A percentile compares a stretch with the other conserved stretches of the same genome.
These are phyloP conservation scores for Pica pica DNA, from an alignment of 2,113 vertebrate species.

Conservation along the genomic window DNA sequence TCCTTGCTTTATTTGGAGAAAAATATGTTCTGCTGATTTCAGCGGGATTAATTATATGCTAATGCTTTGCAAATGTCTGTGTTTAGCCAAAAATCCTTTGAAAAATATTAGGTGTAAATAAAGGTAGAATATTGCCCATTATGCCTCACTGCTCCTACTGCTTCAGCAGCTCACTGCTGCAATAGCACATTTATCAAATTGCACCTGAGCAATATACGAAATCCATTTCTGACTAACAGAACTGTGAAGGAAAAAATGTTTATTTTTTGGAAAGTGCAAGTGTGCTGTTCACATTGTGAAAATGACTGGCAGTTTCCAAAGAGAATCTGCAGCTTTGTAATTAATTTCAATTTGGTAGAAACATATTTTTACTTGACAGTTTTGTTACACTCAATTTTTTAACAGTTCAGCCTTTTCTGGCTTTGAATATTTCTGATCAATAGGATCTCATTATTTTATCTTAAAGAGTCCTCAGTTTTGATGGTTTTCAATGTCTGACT, in stretches of 20 bases:
- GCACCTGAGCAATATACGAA: background rate
- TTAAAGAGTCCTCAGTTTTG: background rate
- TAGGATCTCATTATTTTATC: background rate
- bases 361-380: slow-evolving; percentile 2
- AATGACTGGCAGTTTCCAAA: background rate
- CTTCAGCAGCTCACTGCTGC: background rate
- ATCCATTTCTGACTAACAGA: background rate
- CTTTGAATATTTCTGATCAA: slow-evolving; percentile 11
- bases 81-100: background rate
- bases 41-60: background rate
- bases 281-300: background rate
- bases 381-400: background rate
- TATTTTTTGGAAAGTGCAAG: background rate
- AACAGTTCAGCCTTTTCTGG: background rate
- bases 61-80: background rate
- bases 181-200: background rate
- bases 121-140: background rate
- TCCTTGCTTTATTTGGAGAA: background rate
- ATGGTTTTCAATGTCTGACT: background rate
- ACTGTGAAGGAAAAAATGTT: background rate
- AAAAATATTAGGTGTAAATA: background rate
- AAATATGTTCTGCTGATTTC: background rate
- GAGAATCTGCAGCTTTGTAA: background rate
- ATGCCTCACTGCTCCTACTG: background rate
- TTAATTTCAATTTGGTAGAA: slow-evolving; percentile 21